Evolutionary conservation across 2,888 invertebrate genomes (phyloP), one percentile per base, ranked within the genome.

Genomic region (Drosophila neonasuta): DNA sequence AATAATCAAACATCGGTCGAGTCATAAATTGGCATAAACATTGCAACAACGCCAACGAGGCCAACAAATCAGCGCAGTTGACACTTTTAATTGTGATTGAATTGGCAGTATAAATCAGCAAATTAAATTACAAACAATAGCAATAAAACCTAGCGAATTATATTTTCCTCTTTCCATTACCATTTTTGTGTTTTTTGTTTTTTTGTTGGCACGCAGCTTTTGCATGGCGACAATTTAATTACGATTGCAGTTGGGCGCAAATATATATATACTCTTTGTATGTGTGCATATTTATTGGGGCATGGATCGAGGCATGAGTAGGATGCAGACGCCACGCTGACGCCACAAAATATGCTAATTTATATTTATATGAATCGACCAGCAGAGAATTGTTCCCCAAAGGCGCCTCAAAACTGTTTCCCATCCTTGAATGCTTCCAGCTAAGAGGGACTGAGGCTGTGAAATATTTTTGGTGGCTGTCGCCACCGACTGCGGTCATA

Each of bases 291-390:
- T 45, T 10, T 41, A 32, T 20, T 51, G 17, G 20, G 20, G 4
- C 4, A 20, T 20, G 20, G 4, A 20, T 20, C 4, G 20, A 20
- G 39, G 39, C 32, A 30, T 42, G 45, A 42, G 52, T 68, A 42
- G 39, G 61, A 44, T 68, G 68, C 72, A 68, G 77, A 64, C 86
- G 79, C 66, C 86, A 46, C 66, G 61, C 67, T 75, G 87, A 77
- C 84, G 87, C 85, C 84, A 72, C 84, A 86, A 85, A 86, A 87
- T 87, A 84, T 84, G 87, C 84, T 84, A 86, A 84, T 84, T 84
- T 84, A 84, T 86, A 83, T 83, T 81, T 86, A 86, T 84, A 84
- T 84, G 84, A 74, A 86, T 83, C 57, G 32, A 71, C 67, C 69
- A 44, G 50, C 52, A 49, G 52, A 49, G 57, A 49, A 63, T 71